phyloP scores from a whole-genome alignment of 2,797 vertebrate genomes.

The Diceros bicornis region DNA sequence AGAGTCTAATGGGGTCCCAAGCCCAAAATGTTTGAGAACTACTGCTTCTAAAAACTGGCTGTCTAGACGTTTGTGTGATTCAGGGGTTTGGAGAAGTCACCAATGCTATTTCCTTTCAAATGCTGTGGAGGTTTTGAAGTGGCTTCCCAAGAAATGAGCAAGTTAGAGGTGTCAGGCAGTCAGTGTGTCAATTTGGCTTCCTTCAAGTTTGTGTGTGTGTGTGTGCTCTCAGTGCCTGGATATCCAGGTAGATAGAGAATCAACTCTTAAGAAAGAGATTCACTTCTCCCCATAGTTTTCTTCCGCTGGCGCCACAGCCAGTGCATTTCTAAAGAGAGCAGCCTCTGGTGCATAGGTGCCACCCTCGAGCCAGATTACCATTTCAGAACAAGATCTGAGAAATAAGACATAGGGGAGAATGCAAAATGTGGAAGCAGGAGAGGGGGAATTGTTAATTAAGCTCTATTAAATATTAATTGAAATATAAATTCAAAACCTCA shows the following conservation, averaged over 20 bases:
- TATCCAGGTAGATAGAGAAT: background rate
- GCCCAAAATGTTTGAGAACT: background rate
- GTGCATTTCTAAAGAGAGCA: background rate
- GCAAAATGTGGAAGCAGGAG: conserved; percentile 49
- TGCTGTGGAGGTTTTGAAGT: background rate
- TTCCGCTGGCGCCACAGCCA: background rate
- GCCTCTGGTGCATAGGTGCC: fast-evolving
- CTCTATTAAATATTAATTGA: conserved; percentile 84
- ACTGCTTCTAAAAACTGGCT: background rate
- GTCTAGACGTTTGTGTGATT: too few relatives aligned
- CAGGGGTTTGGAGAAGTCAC: background rate
- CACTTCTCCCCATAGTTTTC: background rate
- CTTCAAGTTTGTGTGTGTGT: too few relatives aligned
- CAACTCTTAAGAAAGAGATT: background rate
- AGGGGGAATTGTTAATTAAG: conserved; percentile 79
- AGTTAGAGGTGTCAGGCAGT: background rate
- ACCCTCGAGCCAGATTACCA: background rate
- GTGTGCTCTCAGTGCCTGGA: background rate
- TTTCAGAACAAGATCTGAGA: background rate
- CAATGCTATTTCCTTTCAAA: background rate
- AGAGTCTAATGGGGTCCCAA: background rate
- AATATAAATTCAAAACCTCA: conserved; percentile 80
- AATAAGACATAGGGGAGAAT: background rate
- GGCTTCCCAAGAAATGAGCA: background rate
- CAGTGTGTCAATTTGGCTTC: background rate